Evolutionary conservation across 2,113 vertebrate species (phyloP).

Genomic region (Porphyrio hochstetteri): DNA sequence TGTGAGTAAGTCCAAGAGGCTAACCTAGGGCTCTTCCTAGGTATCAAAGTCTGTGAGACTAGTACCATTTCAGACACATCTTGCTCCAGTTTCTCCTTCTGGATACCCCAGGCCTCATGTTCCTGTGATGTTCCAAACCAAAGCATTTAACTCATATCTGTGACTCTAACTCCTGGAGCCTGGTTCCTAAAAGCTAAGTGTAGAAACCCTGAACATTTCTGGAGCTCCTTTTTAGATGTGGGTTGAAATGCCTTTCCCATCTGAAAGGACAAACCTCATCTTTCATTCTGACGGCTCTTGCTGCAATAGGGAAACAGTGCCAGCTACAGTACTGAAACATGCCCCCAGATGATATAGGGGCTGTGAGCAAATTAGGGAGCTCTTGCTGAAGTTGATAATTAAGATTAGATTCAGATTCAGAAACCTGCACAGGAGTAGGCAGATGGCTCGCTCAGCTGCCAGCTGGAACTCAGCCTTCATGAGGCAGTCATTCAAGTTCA

Average conservation of each 20-base stretch:
- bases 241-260: not conserved
- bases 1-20: not conserved
- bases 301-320: not conserved
- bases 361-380: slow-evolving; percentile 51
- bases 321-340: slow-evolving; percentile 51
- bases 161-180: not conserved
- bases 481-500: slow-evolving; percentile 30
- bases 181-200: not conserved
- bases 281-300: not conserved
- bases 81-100: not conserved
- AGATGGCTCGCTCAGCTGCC: slow-evolving; percentile 52
- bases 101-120: not conserved
- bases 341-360: slow-evolving; percentile 42
- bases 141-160: not conserved
- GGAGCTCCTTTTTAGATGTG: not conserved
- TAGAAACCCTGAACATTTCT: not conserved
- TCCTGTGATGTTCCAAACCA: not conserved
- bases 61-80: not conserved
- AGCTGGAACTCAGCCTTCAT: slow-evolving; percentile 53
- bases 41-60: not conserved
- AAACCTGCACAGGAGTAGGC: slow-evolving; percentile 47
- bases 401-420: slow-evolving; percentile 62
- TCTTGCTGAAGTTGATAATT: slow-evolving; percentile 61
- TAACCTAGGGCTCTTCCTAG: not conserved
- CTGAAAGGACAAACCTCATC: not conserved